Percentiles rank a stretch among this genome's conserved stretches.
phyloP scores from a whole-genome alignment of 2,797 vertebrate species.

The Huso huso region DNA sequence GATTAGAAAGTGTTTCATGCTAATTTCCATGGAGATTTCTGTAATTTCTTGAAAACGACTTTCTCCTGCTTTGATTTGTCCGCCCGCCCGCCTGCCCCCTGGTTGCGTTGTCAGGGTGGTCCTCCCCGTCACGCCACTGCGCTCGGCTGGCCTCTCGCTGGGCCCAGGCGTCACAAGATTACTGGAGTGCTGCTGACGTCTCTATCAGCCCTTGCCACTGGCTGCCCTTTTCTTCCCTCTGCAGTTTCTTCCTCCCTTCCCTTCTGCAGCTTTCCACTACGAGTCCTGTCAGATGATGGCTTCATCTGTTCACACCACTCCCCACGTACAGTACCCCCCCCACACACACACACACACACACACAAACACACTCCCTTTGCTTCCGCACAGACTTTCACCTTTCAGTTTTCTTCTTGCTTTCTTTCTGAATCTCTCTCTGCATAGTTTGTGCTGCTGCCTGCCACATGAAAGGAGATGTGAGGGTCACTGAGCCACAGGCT shows the following conservation, averaged over 20 bases:
- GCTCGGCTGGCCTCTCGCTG: conserved; percentile 73
- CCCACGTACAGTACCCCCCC: conserved; percentile 46
- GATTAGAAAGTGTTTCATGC: conserved; percentile 99
- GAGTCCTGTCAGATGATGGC: conserved; percentile 91
- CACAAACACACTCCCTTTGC: conserved; percentile 41
- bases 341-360: conserved; percentile 39
- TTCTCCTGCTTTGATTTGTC: conserved; percentile 80
- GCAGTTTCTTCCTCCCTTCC: conserved; percentile 25
- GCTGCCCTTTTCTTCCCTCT: conserved; percentile 58
- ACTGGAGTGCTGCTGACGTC: conserved; percentile 85
- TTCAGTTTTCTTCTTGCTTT: conserved; percentile 63
- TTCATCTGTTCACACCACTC: conserved; percentile 73
- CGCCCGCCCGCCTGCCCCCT: conserved; percentile 53
- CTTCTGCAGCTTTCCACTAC: conserved; percentile 47
- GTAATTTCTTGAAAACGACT: conserved; percentile 93
- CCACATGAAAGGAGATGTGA: conserved; percentile 96
- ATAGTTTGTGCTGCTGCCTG: conserved; percentile 79
- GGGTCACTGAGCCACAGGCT: conserved; percentile 88
- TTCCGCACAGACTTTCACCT: conserved; percentile 58
- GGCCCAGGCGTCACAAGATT: conserved; percentile 79
- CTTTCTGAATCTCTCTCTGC: conserved; percentile 44
- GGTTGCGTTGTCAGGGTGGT: conserved; percentile 78
- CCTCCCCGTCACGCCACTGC: conserved; percentile 76
- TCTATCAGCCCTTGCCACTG: conserved; percentile 82
- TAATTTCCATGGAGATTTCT: conserved; percentile 99